Evolutionary conservation across 1,140 invertebrate genomes (phyloP).

Genomic region (Odontomachus brunneus): DNA sequence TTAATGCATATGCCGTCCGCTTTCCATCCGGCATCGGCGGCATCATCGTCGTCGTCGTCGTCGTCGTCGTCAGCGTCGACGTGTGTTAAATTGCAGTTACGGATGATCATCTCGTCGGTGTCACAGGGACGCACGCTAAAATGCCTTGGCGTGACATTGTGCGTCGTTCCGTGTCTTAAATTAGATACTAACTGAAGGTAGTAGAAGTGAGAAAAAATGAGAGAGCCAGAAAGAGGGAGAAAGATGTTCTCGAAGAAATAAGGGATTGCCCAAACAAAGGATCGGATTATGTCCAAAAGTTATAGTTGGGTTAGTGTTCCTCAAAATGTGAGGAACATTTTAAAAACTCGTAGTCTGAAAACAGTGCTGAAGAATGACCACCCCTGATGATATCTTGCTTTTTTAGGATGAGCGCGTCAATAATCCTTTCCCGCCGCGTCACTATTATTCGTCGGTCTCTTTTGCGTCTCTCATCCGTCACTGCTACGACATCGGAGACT

Average conservation of each 20-base stretch:
- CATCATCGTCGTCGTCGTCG: no score
- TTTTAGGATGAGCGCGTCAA: neutral
- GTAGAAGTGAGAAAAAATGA: neutral
- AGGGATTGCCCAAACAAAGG: slow-evolving; percentile 53
- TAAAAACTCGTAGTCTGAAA: slow-evolving; percentile 61
- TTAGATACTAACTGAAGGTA: slow-evolving; percentile 61
- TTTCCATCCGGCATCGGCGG: slow-evolving; percentile 18
- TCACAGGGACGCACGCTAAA: slow-evolving; percentile 3
- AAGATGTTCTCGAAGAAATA: slow-evolving; percentile 41
- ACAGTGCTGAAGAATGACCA: neutral
- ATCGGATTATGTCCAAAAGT: slow-evolving; percentile 53
- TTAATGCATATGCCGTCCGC: slow-evolving; percentile 53
- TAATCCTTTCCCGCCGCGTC: slow-evolving; percentile 2
- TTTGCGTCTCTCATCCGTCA: slow-evolving; percentile 4
- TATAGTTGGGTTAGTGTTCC: slow-evolving; percentile 1
- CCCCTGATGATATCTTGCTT: slow-evolving; percentile 5
- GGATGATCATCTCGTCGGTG: slow-evolving; percentile 43
- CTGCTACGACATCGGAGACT: neutral
- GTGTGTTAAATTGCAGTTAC: slow-evolving; percentile 53
- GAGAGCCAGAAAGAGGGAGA: neutral
- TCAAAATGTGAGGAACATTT: slow-evolving; percentile 67
- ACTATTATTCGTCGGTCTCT: neutral
- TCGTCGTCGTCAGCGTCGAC: slow-evolving; percentile 2
- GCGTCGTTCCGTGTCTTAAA: slow-evolving; percentile 58
- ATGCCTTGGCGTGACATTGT: slow-evolving; percentile 1